Percentiles rank a stretch among this genome's conserved stretches.
Conservation (phyloP, 2,113 vertebrate genomes). For the Mesoclemmys tuberculata region DNA sequence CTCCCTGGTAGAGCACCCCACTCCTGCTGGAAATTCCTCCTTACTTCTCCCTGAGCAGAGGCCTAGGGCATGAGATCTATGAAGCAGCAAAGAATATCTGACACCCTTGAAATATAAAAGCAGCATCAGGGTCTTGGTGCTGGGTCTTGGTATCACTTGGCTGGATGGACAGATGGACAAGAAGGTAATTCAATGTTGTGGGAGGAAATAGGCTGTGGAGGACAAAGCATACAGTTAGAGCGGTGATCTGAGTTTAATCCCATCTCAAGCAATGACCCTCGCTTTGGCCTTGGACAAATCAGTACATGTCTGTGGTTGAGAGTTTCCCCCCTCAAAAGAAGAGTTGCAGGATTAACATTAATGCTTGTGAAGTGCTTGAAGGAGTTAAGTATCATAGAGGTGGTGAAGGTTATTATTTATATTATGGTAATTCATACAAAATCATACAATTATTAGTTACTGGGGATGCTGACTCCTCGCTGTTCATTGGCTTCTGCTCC, state of each 20-base stretch:
- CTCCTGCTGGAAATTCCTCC: background rate
- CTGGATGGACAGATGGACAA: background rate
- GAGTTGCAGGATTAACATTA: background rate
- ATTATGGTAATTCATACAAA: background rate
- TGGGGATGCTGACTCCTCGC: background rate
- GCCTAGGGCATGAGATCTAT: background rate
- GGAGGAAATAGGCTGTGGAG: background rate
- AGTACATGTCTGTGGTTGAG: background rate
- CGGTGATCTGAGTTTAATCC: background rate
- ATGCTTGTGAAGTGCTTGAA: background rate
- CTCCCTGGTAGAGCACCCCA: background rate
- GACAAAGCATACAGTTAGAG: background rate
- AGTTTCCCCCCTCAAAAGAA: background rate
- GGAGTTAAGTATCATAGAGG: background rate
- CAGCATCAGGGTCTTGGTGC: background rate
- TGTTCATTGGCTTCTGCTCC: background rate
- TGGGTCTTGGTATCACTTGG: constrained; percentile 14
- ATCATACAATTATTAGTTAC: background rate
- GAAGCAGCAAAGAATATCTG: background rate
- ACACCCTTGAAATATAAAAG: background rate
- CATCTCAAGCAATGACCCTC: background rate
- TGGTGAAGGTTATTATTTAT: background rate
- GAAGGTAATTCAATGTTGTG: background rate
- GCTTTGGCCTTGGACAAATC: background rate
- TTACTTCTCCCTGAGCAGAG: background rate